phyloP scores from a whole-genome alignment of 2,797 vertebrate species.

The Myotis planiceps region DNA sequence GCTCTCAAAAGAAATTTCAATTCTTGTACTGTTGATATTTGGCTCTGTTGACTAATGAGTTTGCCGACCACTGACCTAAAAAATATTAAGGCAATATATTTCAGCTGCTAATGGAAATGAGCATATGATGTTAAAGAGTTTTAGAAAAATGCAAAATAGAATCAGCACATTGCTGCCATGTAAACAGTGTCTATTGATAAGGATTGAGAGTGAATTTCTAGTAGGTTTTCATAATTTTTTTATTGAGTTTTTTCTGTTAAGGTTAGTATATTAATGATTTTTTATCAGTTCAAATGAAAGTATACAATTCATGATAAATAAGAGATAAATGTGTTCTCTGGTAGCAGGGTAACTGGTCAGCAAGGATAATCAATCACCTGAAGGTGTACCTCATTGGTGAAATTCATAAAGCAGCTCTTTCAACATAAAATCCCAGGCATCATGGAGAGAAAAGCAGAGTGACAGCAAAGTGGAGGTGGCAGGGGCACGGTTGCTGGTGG shows the following conservation, averaged over 20 bases:
- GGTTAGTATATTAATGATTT: neutral
- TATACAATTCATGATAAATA: neutral
- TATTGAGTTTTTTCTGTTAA: neutral
- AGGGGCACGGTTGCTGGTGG: neutral
- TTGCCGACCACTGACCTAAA: neutral
- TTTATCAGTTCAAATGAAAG: neutral
- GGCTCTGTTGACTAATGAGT: too few relatives aligned
- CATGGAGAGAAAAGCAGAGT: neutral
- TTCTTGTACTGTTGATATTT: too few relatives aligned
- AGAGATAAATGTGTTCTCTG: neutral
- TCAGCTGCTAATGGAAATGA: neutral
- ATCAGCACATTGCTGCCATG: neutral
- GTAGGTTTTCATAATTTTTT: neutral
- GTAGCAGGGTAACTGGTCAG: neutral
- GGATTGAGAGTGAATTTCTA: neutral
- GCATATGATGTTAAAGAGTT: neutral
- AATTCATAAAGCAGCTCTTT: neutral
- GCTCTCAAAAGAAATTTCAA: too few relatives aligned
- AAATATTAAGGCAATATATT: neutral
- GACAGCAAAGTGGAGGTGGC: neutral
- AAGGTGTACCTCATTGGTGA: neutral
- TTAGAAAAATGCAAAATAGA: neutral
- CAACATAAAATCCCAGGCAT: neutral
- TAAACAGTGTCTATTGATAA: neutral
- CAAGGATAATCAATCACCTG: rapidly evolving